Evolutionary conservation across 2,113 vertebrate genomes (phyloP).

Genomic region (Castor canadensis): DNA sequence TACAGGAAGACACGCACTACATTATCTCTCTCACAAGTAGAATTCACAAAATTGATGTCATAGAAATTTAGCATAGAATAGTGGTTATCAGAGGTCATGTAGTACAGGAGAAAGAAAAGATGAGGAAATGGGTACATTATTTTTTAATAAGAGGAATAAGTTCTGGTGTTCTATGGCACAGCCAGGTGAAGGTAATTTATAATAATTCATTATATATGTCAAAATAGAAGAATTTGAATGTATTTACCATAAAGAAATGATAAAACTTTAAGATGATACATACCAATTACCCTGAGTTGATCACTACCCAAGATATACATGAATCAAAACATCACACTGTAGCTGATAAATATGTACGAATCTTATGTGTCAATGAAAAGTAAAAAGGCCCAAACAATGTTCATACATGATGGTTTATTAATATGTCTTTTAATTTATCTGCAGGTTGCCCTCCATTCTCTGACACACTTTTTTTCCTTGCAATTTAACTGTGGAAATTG

Average conservation of each 20-base stretch:
- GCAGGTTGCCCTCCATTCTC: background rate
- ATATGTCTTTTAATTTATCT: background rate
- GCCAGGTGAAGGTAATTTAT: background rate
- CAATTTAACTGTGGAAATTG: constrained; percentile 27
- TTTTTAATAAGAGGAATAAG: background rate
- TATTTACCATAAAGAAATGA: background rate
- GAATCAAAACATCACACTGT: background rate
- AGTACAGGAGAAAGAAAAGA: background rate
- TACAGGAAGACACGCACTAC: background rate
- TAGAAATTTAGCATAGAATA: background rate
- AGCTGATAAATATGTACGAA: background rate
- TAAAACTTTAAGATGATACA: background rate
- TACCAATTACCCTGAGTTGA: background rate
- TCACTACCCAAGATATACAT: background rate
- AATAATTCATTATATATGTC: background rate
- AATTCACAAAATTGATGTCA: background rate
- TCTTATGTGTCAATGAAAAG: background rate
- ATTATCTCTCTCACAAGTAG: background rate
- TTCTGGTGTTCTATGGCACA: too few relatives aligned
- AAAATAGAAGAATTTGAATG: background rate
- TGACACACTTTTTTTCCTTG: background rate
- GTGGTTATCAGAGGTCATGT: background rate
- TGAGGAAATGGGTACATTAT: background rate
- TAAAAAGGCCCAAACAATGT: background rate
- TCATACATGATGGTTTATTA: background rate